Evolutionary conservation across 2,797 vertebrate genomes (phyloP).

Genomic region (Karalla daura): DNA sequence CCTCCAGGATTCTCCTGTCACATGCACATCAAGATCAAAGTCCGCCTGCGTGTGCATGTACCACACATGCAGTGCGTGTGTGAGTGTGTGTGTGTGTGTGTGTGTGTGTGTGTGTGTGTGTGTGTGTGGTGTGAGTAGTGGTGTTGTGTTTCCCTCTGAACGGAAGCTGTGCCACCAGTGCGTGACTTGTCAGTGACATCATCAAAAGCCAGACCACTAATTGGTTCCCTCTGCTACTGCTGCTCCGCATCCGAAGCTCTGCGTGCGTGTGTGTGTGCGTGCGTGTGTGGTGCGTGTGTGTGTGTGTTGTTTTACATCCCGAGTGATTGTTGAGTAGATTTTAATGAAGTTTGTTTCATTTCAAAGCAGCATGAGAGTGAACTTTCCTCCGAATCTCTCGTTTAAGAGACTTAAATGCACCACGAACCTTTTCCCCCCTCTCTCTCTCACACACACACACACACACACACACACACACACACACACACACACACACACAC

Average conservation of each 20-base stretch:
- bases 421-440: conserved; percentile 5
- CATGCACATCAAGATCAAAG: conserved; percentile 26
- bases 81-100: conserved; percentile 3
- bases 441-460: conserved; percentile 6
- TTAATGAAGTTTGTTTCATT: conserved; percentile 36
- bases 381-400: conserved; percentile 17
- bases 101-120: conserved; percentile 16
- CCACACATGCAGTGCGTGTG: conserved; percentile 30
- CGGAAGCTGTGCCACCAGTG: conserved; percentile 80
- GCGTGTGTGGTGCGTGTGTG: conserved; percentile 14
- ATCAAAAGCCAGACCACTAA: conserved; percentile 85
- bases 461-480: conserved; percentile 35
- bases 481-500: conserved; percentile 34
- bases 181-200: conserved; percentile 85
- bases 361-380: conserved; percentile 26
- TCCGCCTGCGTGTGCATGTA: conserved; percentile 26
- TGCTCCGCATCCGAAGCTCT: conserved; percentile 28
- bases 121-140: conserved; percentile 29
- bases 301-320: conserved; percentile 25
- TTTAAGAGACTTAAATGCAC: conserved; percentile 15
- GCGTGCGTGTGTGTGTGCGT: conserved; percentile 2
- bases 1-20: conserved; percentile 46
- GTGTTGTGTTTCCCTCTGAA: conserved; percentile 75
- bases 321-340: conserved; percentile 20
- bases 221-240: conserved; percentile 84